Conservation (phyloP, 1,140 invertebrate species). For the Atta texana region DNA sequence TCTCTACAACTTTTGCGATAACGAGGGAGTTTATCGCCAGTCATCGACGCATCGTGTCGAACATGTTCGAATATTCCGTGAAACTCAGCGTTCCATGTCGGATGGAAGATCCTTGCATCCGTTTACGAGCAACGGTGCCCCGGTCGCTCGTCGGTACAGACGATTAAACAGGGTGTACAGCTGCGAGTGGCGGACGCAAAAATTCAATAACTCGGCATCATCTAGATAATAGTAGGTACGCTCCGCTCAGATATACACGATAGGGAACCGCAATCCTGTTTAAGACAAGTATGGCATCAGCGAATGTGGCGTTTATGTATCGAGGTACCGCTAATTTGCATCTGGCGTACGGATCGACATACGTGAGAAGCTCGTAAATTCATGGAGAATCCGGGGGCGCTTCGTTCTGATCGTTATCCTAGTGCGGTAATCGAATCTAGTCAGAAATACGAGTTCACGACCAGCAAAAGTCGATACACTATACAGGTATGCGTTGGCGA, state of each 20-base stretch:
- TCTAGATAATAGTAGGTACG: slow-evolving; percentile 14
- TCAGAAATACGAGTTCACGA: slow-evolving; percentile 1
- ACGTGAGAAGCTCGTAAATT: slow-evolving; percentile 36
- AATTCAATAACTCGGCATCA: slow-evolving; percentile 41
- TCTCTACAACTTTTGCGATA: background rate
- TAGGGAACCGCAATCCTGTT: slow-evolving; percentile 26
- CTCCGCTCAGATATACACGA: background rate
- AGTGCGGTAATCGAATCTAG: slow-evolving; percentile 6
- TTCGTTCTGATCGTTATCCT: slow-evolving; percentile 9
- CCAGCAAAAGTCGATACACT: background rate
- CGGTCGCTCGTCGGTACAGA: background rate
- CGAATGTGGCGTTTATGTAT: slow-evolving; percentile 1
- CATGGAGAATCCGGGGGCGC: background rate
- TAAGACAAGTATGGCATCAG: background rate
- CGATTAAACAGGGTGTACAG: slow-evolving; percentile 32
- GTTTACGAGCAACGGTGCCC: slow-evolving; percentile 54
- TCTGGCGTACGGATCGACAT: slow-evolving; percentile 36
- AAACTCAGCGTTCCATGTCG: slow-evolving; percentile 7
- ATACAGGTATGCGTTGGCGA: background rate
- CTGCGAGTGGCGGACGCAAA: slow-evolving; percentile 23
- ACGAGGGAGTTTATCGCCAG: slow-evolving; percentile 37
- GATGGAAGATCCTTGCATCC: slow-evolving; percentile 10
- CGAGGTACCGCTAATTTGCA: slow-evolving; percentile 43
- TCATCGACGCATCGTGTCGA: slow-evolving; percentile 4
- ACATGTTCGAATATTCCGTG: slow-evolving; percentile 7